These are phyloP conservation scores for Mycteria americana DNA, from an alignment of 2,797 vertebrate species.

Conservation along the genomic window DNA sequence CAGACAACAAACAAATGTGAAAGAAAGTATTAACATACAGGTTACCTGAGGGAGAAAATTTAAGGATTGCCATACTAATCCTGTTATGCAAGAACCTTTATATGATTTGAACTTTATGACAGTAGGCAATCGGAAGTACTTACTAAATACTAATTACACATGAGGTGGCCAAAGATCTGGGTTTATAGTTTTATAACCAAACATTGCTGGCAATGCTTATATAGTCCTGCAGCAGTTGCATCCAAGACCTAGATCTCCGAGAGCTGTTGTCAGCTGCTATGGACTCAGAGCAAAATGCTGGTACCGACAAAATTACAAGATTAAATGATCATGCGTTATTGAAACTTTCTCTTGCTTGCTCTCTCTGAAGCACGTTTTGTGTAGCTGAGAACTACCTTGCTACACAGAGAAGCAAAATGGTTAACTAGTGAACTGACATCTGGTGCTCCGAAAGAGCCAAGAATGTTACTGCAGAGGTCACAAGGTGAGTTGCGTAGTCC, in stretches of 20 bases:
- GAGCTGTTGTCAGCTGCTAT: neutral
- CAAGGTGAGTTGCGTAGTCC: constrained; percentile 9
- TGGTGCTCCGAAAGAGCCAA: constrained; percentile 16
- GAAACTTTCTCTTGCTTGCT: neutral
- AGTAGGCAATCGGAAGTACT: neutral
- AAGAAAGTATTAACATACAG: neutral
- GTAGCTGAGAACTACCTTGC: neutral
- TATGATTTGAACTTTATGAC: neutral
- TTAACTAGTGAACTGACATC: constrained; percentile 44
- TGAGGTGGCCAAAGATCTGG: neutral
- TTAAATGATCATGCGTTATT: neutral
- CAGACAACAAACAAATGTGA: neutral
- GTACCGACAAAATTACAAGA: neutral
- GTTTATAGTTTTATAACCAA: neutral
- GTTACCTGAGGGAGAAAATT: neutral
- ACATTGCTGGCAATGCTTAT: neutral
- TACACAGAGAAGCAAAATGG: constrained; percentile 1
- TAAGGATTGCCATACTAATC: neutral
- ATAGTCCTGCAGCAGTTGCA: neutral
- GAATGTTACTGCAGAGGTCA: constrained; percentile 37
- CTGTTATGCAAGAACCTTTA: neutral
- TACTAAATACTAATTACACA: neutral
- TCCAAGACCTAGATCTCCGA: neutral
- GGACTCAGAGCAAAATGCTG: neutral
- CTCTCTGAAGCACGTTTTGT: neutral